Percentiles rank a stretch among this genome's conserved stretches.
These are phyloP conservation scores for Malurus alboscapulatus DNA, from an alignment of 2,113 vertebrate species.

Conservation along the genomic window DNA sequence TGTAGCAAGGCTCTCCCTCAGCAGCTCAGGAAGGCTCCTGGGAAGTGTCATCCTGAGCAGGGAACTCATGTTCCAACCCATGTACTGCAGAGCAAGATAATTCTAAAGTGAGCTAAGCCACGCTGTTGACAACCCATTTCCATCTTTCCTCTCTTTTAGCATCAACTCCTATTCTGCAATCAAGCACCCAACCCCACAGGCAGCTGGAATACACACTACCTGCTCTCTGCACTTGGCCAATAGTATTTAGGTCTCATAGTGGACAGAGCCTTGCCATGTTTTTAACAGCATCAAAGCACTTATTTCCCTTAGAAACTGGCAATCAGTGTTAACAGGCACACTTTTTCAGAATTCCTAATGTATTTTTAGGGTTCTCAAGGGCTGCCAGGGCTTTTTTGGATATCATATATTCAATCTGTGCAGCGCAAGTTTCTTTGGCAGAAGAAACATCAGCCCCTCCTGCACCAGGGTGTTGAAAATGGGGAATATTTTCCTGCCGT, in stretches of 20 bases:
- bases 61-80: neutral
- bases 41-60: neutral
- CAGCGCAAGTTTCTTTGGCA: neutral
- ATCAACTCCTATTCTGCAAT: neutral
- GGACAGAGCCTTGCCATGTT: neutral
- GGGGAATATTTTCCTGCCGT: neutral
- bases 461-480: neutral
- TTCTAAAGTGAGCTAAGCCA: neutral
- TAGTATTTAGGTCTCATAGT: neutral
- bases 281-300: neutral
- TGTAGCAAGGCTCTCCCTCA: neutral
- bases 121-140: neutral
- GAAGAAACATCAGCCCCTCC: neutral
- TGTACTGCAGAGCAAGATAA: accelerated
- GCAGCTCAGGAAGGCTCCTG: neutral
- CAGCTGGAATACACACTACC: neutral
- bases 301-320: neutral
- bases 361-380: neutral
- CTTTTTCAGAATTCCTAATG: neutral
- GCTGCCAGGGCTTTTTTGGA: neutral
- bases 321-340: neutral
- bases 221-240: neutral
- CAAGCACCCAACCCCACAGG: neutral
- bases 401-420: neutral
- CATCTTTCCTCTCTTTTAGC: neutral